These are phyloP conservation scores for Cydia pomonella DNA, from an alignment of 1,140 invertebrate species.

Conservation along the genomic window DNA sequence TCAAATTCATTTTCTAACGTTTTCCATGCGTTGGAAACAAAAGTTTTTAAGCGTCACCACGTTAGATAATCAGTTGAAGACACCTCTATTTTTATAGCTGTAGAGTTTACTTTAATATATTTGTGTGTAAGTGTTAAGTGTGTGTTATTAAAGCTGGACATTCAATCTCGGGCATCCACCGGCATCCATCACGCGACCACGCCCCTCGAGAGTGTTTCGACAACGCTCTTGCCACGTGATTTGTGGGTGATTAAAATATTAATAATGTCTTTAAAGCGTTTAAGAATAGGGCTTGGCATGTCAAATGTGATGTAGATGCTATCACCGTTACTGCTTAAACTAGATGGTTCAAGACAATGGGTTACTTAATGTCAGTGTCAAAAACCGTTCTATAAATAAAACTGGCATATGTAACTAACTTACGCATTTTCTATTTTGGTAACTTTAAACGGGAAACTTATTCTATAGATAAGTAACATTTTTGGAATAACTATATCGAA, in stretches of 20 bases:
- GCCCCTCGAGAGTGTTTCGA: constrained; percentile 57
- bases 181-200: constrained; percentile 70
- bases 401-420: not conserved
- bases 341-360: constrained; percentile 11
- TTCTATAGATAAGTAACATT: too few species aligned
- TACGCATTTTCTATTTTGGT: not conserved
- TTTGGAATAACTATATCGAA: too few species aligned
- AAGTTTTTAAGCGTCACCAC: constrained; percentile 47
- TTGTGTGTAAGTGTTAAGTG: constrained; percentile 37
- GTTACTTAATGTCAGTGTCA: not conserved
- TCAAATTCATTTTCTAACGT: constrained; percentile 50
- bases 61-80: constrained; percentile 14
- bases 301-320: constrained; percentile 19
- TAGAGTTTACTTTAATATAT: constrained; percentile 36
- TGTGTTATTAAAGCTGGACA: constrained; percentile 53
- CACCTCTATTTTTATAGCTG: constrained; percentile 6
- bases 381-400: not conserved
- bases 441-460: too few species aligned
- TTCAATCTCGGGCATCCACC: constrained; percentile 58
- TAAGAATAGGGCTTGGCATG: constrained; percentile 22
- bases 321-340: constrained; percentile 21
- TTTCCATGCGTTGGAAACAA: constrained; percentile 48
- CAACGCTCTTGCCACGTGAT: constrained; percentile 54
- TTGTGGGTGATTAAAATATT: constrained; percentile 60
- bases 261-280: constrained; percentile 32